phyloP scores from a whole-genome alignment of 2,888 invertebrate species.

The Eueremaeus valkanovi region DNA sequence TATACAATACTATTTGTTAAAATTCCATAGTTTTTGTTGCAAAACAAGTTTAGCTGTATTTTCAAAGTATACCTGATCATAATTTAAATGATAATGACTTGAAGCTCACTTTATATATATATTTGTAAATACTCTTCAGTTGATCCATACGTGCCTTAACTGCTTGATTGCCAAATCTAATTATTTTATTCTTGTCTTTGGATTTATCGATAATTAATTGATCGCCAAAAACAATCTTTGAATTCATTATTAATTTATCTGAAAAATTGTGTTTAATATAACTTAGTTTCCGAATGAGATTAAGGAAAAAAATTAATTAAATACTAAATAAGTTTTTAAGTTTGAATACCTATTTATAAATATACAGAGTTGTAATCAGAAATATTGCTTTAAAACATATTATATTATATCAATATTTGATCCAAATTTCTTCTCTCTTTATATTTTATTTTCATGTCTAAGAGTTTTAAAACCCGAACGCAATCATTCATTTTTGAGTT shows the following conservation, averaged over 20 bases:
- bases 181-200: neutral
- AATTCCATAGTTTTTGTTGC: too few species aligned
- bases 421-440: neutral
- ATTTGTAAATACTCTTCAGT: neutral
- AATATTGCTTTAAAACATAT: too few species aligned
- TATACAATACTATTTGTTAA: too few species aligned
- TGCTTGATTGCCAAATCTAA: neutral
- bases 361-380: too few species aligned
- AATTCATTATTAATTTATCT: neutral
- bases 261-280: neutral
- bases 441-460: neutral
- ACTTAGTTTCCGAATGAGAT: neutral
- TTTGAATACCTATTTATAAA: too few species aligned
- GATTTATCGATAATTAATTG: neutral
- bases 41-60: neutral
- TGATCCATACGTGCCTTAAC: slow-evolving; percentile 26
- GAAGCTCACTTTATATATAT: neutral
- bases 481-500: neutral
- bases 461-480: neutral
- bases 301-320: neutral
- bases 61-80: neutral
- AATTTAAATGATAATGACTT: neutral
- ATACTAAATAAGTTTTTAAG: neutral
- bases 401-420: neutral
- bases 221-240: neutral